Percentiles rank a stretch among this genome's conserved stretches.
Conservation (phyloP, 1,140 invertebrate genomes). For the Mylabris phalerata region DNA sequence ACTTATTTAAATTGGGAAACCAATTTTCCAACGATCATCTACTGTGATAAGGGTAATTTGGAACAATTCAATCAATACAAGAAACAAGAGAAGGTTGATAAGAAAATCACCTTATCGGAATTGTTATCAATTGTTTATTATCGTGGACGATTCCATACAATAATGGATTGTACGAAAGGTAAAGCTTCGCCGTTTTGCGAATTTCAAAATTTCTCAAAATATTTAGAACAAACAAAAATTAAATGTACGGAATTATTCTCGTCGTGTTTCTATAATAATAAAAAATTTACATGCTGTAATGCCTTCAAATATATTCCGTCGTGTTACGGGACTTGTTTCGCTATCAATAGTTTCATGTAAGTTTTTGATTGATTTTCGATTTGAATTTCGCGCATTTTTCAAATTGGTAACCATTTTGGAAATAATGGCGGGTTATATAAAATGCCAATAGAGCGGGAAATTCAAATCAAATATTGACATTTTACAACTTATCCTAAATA, state of each 20-base stretch:
- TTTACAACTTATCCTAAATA: neutral
- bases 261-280: constrained; percentile 5
- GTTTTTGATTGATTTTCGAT: neutral
- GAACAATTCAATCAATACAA: neutral
- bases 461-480: too few species aligned
- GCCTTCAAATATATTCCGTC: neutral
- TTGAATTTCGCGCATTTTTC: neutral
- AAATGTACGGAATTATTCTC: constrained; percentile 2
- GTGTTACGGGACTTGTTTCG: constrained; percentile 3
- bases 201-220: constrained; percentile 3
- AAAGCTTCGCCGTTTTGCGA: neutral
- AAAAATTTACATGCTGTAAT: constrained; percentile 6
- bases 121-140: too few species aligned
- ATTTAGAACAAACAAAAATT: neutral
- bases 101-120: too few species aligned
- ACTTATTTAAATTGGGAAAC: constrained; percentile 10
- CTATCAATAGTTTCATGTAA: neutral
- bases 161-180: too few species aligned
- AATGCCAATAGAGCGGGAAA: too few species aligned
- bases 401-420: too few species aligned
- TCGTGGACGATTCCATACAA: too few species aligned
- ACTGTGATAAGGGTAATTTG: constrained; percentile 2
- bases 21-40: constrained; percentile 8
- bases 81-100: too few species aligned
- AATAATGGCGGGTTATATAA: too few species aligned